phyloP scores from a whole-genome alignment of 1,140 invertebrate genomes.

The Bombus difficillimus region DNA sequence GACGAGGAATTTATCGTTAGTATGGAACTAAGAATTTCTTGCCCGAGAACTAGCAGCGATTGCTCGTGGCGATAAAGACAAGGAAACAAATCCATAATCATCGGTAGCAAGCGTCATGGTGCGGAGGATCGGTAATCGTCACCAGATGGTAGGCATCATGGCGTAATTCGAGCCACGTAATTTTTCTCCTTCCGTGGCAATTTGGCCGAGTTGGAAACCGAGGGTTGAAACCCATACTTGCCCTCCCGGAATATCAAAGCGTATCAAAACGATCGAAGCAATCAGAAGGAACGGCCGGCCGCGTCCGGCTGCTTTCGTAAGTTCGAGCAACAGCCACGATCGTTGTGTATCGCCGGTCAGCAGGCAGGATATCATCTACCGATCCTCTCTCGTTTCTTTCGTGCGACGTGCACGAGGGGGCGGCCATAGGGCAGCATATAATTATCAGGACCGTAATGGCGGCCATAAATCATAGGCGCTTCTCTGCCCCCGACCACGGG shows the following conservation, averaged over 20 bases:
- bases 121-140: conserved; percentile 22
- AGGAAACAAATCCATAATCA: not conserved
- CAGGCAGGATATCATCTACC: conserved; percentile 78
- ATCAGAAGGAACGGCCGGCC: conserved; percentile 70
- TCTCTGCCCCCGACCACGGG: conserved; percentile 72
- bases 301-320: conserved; percentile 59
- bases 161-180: conserved; percentile 24
- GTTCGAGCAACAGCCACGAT: not conserved
- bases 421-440: conserved; percentile 81
- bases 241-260: conserved; percentile 61
- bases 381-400: conserved; percentile 68
- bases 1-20: no score
- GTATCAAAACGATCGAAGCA: conserved; percentile 75
- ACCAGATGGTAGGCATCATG: conserved; percentile 35
- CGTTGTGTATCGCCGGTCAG: conserved; percentile 66
- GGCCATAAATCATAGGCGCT: conserved; percentile 83
- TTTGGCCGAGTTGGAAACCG: not conserved
- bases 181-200: conserved; percentile 38
- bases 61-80: fast-evolving
- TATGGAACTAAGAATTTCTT: not conserved
- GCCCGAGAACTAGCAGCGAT: not conserved
- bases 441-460: conserved; percentile 82
- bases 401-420: conserved; percentile 71
- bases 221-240: conserved; percentile 33
- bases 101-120: conserved; percentile 8